Percentiles rank a stretch among this genome's conserved stretches.
These are phyloP conservation scores for Ellobius talpinus DNA, from an alignment of 2,113 vertebrate species.

Conservation along the genomic window DNA sequence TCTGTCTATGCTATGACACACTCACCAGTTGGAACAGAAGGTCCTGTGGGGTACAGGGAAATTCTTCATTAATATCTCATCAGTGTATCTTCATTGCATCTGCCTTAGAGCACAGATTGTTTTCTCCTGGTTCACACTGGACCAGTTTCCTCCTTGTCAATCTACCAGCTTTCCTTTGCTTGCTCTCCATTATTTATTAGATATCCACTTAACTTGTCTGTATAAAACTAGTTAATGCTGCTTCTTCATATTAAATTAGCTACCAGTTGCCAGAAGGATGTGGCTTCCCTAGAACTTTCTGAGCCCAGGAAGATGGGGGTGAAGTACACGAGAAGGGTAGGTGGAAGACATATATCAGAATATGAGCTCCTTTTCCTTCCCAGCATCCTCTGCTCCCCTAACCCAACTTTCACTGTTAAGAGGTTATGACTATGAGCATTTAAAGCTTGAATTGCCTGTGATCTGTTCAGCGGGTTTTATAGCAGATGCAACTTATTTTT, in stretches of 20 bases:
- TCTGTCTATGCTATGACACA: neutral
- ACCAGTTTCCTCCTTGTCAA: neutral
- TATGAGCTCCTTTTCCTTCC: neutral
- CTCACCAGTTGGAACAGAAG: neutral
- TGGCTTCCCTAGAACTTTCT: neutral
- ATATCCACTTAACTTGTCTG: neutral
- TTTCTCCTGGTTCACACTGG: neutral
- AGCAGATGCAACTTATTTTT: constrained; percentile 56
- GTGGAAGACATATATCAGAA: neutral
- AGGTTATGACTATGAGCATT: constrained; percentile 7
- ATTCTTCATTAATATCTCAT: neutral
- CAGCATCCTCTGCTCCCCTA: neutral
- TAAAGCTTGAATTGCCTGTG: neutral
- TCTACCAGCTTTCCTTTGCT: neutral
- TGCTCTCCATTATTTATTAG: neutral
- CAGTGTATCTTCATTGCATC: neutral
- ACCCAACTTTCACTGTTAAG: neutral
- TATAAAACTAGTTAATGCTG: constrained; percentile 3
- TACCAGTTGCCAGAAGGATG: neutral
- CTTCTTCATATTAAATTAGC: neutral
- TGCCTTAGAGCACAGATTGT: neutral
- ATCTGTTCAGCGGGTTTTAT: constrained; percentile 55
- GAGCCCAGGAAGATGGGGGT: neutral
- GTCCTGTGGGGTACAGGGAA: neutral
- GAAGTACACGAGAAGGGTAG: neutral